These are phyloP conservation scores for Luffia ferchaultella DNA, from an alignment of 2,888 invertebrate species.

Conservation along the genomic window DNA sequence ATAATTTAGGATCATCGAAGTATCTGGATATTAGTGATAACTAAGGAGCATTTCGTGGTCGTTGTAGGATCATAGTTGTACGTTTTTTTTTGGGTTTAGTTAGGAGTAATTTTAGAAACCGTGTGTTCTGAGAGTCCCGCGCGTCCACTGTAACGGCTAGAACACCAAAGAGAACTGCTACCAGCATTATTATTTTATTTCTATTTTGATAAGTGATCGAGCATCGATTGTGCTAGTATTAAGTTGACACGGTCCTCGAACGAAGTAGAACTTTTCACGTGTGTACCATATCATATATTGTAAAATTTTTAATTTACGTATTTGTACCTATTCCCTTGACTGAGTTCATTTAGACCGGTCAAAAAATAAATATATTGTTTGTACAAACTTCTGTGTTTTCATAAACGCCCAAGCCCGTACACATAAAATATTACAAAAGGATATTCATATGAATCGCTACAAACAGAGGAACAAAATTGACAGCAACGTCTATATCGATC, in stretches of 20 bases:
- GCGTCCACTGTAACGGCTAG: conserved; percentile 44
- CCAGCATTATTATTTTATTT: conserved; percentile 20
- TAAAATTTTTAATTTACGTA: background rate
- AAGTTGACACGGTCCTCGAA: background rate
- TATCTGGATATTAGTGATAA: no score
- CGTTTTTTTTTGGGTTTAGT: background rate
- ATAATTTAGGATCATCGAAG: background rate
- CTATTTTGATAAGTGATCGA: conserved; percentile 2
- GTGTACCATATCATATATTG: background rate
- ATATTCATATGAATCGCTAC: background rate
- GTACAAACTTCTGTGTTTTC: background rate
- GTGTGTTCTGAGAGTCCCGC: background rate
- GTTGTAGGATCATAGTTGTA: background rate
- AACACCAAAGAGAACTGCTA: conserved; percentile 51
- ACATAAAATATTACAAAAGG: background rate
- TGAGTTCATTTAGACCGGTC: background rate
- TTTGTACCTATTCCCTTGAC: background rate
- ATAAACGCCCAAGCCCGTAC: no score
- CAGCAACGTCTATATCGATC: background rate
- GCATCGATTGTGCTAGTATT: background rate
- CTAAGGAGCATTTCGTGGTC: background rate
- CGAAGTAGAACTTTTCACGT: background rate
- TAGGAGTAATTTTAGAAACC: background rate
- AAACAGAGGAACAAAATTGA: background rate
- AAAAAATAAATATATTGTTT: background rate